phyloP scores from a whole-genome alignment of 2,888 invertebrate species.

The Dryadula phaetusa region DNA sequence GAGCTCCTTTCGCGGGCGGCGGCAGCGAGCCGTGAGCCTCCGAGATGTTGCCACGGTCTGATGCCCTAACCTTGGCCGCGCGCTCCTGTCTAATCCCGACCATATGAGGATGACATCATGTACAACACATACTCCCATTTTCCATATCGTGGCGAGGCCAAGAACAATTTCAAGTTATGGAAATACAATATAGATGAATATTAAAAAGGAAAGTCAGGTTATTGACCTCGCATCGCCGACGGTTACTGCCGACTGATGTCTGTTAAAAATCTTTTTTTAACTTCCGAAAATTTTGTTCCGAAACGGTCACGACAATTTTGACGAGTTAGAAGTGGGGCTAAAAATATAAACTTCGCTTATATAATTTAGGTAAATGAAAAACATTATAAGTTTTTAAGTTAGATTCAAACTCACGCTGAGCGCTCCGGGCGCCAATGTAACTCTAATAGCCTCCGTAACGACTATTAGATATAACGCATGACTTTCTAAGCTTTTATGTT shows the following conservation, averaged over 20 bases:
- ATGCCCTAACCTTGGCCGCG: constrained; percentile 74
- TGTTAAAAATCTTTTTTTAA: constrained; percentile 68
- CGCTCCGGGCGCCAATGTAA: constrained; percentile 46
- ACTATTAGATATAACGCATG: constrained; percentile 48
- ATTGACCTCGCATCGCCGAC: constrained; percentile 65
- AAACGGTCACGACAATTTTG: constrained; percentile 58
- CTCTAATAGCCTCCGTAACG: constrained; percentile 64
- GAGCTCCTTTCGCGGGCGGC: constrained; percentile 70
- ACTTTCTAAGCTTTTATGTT: constrained; percentile 64
- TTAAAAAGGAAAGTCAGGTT: constrained; percentile 78
- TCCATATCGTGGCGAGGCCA: constrained; percentile 59
- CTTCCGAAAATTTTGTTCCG: constrained; percentile 58
- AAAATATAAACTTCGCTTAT: constrained; percentile 30
- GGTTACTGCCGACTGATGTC: constrained; percentile 65
- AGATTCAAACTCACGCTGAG: constrained; percentile 54
- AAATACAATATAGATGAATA: constrained; percentile 60
- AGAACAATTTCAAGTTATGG: constrained; percentile 70
- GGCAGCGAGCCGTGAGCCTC: constrained; percentile 73
- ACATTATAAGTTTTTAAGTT: constrained; percentile 49
- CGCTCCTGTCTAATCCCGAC: constrained; percentile 70
- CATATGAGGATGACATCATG: constrained; percentile 74
- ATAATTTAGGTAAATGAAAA: constrained; percentile 52
- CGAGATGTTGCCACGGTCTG: constrained; percentile 75
- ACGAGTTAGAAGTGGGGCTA: constrained; percentile 50
- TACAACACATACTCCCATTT: constrained; percentile 57